Percentiles rank a stretch among this genome's conserved stretches.
phyloP scores from a whole-genome alignment of 2,888 invertebrate species.

The Sceliomorpha sp. region DNA sequence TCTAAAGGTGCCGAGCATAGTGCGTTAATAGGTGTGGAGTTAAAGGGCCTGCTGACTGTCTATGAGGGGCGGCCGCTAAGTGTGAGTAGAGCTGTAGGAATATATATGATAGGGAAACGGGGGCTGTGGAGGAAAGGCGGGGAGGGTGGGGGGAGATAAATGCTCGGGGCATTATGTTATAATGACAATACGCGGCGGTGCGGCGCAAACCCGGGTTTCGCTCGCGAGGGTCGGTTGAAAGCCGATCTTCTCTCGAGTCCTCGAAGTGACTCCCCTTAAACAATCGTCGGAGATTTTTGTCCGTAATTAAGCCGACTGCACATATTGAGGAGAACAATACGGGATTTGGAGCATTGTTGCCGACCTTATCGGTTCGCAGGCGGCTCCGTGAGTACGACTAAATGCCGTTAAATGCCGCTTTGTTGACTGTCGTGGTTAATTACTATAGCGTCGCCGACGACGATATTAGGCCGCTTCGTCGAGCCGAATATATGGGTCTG shows the following conservation, averaged over 20 bases:
- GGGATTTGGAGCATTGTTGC: slow-evolving; percentile 74
- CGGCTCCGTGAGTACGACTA: slow-evolving; percentile 60
- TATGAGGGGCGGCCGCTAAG: no score
- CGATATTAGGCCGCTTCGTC: slow-evolving; percentile 36
- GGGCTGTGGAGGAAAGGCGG: no score
- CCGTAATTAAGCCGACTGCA: slow-evolving; percentile 72
- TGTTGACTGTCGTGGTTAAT: slow-evolving; percentile 75
- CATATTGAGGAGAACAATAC: slow-evolving; percentile 72
- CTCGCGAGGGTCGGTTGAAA: slow-evolving; percentile 28
- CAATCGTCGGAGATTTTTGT: slow-evolving; percentile 69
- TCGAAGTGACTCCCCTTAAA: slow-evolving; percentile 64
- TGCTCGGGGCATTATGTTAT: slow-evolving; percentile 42
- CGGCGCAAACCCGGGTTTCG: slow-evolving; percentile 22
- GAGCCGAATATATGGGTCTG: slow-evolving; percentile 38
- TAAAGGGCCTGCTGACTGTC: no score
- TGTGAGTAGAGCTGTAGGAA: no score
- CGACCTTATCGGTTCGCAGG: slow-evolving; percentile 68
- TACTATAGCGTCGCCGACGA: slow-evolving; percentile 59
- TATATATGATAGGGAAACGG: no score
- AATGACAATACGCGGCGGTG: slow-evolving; percentile 45
- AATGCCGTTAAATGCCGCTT: slow-evolving; percentile 73
- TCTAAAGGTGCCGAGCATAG: no score
- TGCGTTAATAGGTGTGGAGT: no score
- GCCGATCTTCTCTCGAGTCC: slow-evolving; percentile 45
- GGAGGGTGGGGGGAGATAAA: no score